Conservation (phyloP, 1,140 invertebrate species). For the Megalopta genalis region DNA sequence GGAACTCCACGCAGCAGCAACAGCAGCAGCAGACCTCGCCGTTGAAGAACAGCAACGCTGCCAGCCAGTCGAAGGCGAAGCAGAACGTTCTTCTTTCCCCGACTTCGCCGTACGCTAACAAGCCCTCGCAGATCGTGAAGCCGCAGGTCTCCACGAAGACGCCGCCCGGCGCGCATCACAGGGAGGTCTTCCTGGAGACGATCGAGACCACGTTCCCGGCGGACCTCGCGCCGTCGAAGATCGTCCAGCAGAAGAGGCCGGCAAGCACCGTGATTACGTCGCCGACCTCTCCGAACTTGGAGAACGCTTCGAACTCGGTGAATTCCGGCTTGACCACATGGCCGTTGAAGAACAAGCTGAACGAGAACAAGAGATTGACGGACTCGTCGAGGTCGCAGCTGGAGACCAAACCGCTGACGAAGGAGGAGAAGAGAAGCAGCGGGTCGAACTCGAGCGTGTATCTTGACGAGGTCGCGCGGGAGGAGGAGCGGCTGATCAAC, state of each 20-base stretch:
- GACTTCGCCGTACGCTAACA: conserved; percentile 69
- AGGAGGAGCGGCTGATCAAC: conserved; percentile 89
- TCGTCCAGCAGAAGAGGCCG: conserved; percentile 67
- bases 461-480: conserved; percentile 85
- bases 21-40: conserved; percentile 46
- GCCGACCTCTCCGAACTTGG: conserved; percentile 17
- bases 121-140: conserved; percentile 82
- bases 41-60: conserved; percentile 35
- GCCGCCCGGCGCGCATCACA: conserved; percentile 71
- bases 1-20: conserved; percentile 75
- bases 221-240: conserved; percentile 73
- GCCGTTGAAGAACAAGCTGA: conserved; percentile 84
- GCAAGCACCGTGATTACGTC: conserved; percentile 60
- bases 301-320: conserved; percentile 39
- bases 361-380: conserved; percentile 61
- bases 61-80: conserved; percentile 47
- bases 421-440: conserved; percentile 71
- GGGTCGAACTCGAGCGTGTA: conserved; percentile 67
- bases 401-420: conserved; percentile 48
- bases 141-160: conserved; percentile 81
- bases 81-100: conserved; percentile 50
- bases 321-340: conserved; percentile 80
- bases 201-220: conserved; percentile 81
- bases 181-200: conserved; percentile 80
- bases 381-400: conserved; percentile 5